phyloP scores from a whole-genome alignment of 2,888 invertebrate species.

The Dioctria linearis region DNA sequence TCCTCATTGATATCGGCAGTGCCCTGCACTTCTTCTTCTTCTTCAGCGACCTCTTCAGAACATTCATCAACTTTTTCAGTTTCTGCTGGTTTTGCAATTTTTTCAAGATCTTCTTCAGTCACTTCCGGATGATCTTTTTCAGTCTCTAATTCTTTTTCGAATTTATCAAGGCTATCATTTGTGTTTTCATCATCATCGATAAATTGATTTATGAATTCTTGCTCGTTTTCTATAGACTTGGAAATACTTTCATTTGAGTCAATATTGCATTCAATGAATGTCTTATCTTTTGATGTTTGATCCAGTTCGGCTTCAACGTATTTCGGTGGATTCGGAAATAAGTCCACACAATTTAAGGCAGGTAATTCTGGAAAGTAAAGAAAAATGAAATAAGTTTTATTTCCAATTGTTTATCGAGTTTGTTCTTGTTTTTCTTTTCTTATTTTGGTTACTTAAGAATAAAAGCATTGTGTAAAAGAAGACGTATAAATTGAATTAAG shows the following conservation, averaged over 20 bases:
- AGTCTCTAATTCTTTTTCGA: slow-evolving; percentile 43
- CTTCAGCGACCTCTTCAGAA: background rate
- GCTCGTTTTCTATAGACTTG: slow-evolving; percentile 10
- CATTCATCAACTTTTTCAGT: slow-evolving; percentile 2
- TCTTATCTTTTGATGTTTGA: slow-evolving; percentile 4
- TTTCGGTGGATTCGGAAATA: slow-evolving; percentile 62
- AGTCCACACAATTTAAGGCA: slow-evolving; percentile 60
- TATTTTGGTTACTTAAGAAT: too few species aligned
- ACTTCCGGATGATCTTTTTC: slow-evolving; percentile 43
- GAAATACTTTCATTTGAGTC: slow-evolving; percentile 10
- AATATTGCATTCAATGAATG: background rate
- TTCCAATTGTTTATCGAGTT: too few species aligned
- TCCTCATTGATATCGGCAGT: background rate
- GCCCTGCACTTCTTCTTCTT: background rate
- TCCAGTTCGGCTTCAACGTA: slow-evolving; percentile 53
- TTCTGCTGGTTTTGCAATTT: slow-evolving; percentile 16
- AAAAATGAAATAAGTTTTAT: too few species aligned
- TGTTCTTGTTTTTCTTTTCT: too few species aligned
- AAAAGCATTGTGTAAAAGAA: too few species aligned
- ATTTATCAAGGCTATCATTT: slow-evolving; percentile 35
- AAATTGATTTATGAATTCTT: slow-evolving; percentile 24
- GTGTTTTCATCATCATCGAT: slow-evolving; percentile 37
- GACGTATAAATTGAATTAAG: too few species aligned
- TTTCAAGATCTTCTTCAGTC: slow-evolving; percentile 45
- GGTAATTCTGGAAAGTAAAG: slow-evolving; percentile 58